Evolutionary conservation across 2,888 invertebrate species (phyloP).

Genomic region (Loripinus fragilis): DNA sequence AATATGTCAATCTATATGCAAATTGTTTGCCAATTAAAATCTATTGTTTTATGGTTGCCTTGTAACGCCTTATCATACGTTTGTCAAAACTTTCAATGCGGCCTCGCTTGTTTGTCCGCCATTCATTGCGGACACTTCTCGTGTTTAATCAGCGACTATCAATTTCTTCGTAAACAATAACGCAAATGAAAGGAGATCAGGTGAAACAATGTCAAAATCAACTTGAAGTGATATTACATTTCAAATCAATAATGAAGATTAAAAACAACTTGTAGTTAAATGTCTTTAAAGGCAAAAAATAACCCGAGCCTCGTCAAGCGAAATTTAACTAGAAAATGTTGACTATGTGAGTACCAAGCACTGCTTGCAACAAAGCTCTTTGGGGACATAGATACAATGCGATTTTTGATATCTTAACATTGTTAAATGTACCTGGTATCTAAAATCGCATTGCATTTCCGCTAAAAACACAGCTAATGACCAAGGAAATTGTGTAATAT

Average conservation of each 20-base stretch:
- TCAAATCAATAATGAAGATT: neutral
- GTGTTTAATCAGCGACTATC: conserved; percentile 14
- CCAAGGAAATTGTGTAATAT: too few relatives aligned
- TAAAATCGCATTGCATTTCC: too few relatives aligned
- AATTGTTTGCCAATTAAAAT: conserved; percentile 24
- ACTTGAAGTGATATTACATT: neutral
- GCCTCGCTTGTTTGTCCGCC: neutral
- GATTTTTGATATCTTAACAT: too few relatives aligned
- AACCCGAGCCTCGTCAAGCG: neutral
- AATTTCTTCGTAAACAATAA: neutral
- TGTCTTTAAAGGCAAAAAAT: neutral
- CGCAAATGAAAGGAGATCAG: neutral
- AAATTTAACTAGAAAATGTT: neutral
- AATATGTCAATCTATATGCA: neutral
- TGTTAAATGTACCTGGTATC: too few relatives aligned
- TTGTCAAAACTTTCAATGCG: neutral
- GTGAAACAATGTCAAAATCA: neutral
- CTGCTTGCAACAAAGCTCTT: too few relatives aligned
- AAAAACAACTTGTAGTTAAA: neutral
- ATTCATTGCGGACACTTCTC: neutral
- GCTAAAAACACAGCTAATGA: too few relatives aligned
- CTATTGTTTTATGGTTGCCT: conserved; percentile 45
- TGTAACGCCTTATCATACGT: conserved; percentile 16
- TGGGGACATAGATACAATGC: too few relatives aligned
- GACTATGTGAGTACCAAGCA: too few relatives aligned